Percentiles rank a stretch among this genome's conserved stretches.
These are phyloP conservation scores for Drosophila macrospina DNA, from an alignment of 2,888 invertebrate species.

Conservation along the genomic window DNA sequence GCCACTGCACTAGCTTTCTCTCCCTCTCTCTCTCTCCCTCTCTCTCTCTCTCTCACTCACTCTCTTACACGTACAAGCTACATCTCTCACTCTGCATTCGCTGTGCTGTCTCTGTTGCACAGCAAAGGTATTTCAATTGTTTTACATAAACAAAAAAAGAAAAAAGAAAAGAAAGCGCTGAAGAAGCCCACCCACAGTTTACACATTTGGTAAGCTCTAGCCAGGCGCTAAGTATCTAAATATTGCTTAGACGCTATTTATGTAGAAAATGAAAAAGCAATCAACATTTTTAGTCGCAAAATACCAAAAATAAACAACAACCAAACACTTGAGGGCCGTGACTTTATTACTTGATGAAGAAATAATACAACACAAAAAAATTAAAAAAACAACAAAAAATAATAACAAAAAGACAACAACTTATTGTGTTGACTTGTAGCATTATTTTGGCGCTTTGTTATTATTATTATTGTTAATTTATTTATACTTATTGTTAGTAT, in stretches of 20 bases:
- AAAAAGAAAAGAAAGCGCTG: constrained; percentile 22
- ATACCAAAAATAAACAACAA: constrained; percentile 44
- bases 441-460: constrained; percentile 68
- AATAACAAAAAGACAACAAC: constrained; percentile 7
- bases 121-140: constrained; percentile 56
- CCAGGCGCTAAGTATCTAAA: constrained; percentile 29
- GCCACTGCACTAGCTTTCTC: constrained; percentile 15
- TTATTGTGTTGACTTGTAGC: constrained; percentile 22
- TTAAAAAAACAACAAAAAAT: constrained; percentile 1
- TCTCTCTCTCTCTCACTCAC: background rate
- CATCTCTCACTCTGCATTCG: too few relatives aligned
- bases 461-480: constrained; percentile 64
- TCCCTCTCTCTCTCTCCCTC: constrained; percentile 1
- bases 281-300: constrained; percentile 13
- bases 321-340: constrained; percentile 70
- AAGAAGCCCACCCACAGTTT: constrained; percentile 25
- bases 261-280: constrained; percentile 27
- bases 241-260: too few relatives aligned
- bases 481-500: constrained; percentile 25
- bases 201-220: constrained; percentile 14
- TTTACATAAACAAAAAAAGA: constrained; percentile 45
- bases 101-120: constrained; percentile 26
- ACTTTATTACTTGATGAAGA: constrained; percentile 48
- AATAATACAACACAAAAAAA: constrained; percentile 8
- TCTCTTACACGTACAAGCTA: background rate